A percentile compares a stretch with the other conserved stretches of the same genome.
Evolutionary conservation across 2,888 invertebrate genomes (phyloP).

Genomic region (Hedya salicella): DNA sequence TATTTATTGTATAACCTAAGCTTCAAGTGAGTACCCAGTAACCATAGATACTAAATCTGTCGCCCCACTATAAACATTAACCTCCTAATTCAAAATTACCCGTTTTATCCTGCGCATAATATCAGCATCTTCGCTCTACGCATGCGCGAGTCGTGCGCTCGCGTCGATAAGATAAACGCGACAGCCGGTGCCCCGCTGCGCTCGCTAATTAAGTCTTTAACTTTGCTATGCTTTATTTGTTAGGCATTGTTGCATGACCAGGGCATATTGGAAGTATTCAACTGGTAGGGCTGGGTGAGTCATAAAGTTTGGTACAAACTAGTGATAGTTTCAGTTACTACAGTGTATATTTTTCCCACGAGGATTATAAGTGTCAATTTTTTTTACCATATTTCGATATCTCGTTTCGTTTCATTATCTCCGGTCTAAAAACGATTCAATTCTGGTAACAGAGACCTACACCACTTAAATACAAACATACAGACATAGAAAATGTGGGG

Average conservation of each 20-base stretch:
- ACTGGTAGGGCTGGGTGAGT: constrained; percentile 2
- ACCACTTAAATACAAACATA: no score
- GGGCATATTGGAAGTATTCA: constrained; percentile 8
- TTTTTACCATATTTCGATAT: no score
- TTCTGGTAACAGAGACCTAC: no score
- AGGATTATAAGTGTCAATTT: no score
- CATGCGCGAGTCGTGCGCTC: constrained; percentile 56
- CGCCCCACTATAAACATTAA: constrained; percentile 20
- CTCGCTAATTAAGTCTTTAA: constrained; percentile 83
- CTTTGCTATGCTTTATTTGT: constrained; percentile 53
- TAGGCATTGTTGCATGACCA: constrained; percentile 38
- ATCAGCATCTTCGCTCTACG: constrained; percentile 53
- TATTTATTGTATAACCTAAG: neutral
- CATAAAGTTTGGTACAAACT: constrained; percentile 14
- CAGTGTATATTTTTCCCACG: no score
- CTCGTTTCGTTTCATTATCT: no score
- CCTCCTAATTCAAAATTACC: constrained; percentile 30
- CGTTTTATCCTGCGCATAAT: constrained; percentile 22
- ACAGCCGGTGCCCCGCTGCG: constrained; percentile 75
- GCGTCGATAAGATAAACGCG: constrained; percentile 73
- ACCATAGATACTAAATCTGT: constrained; percentile 4
- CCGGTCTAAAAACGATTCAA: no score
- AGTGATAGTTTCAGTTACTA: constrained; percentile 7
- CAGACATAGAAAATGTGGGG: no score
- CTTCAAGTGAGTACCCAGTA: neutral